Conservation (phyloP, 1,140 invertebrate genomes). For the Drosophila kurseongensis region DNA sequence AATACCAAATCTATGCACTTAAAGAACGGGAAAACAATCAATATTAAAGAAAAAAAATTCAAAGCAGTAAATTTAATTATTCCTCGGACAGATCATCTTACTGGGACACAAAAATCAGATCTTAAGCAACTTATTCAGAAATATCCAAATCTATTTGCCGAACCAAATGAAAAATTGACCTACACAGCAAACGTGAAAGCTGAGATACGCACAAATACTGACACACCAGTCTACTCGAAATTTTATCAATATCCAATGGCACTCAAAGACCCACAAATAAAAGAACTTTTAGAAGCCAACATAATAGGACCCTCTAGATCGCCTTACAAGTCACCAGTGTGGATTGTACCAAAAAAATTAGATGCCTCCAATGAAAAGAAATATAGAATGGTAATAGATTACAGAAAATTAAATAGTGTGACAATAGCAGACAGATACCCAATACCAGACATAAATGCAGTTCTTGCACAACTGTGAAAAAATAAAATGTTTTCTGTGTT, state of each 20-base stretch:
- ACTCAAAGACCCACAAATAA: constrained; percentile 41
- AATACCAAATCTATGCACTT: neutral
- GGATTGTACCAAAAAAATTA: neutral
- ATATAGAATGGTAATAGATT: no score
- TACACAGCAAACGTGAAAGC: constrained; percentile 33
- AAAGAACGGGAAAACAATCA: constrained; percentile 1
- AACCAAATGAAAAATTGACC: no score
- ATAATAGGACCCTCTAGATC: constrained; percentile 26
- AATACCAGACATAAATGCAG: no score
- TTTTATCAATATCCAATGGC: no score
- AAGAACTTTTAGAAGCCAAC: constrained; percentile 35
- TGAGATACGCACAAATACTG: constrained; percentile 37
- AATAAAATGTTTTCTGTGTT: no score
- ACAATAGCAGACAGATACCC: no score
- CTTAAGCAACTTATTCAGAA: constrained; percentile 8
- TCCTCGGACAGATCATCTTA: constrained; percentile 10
- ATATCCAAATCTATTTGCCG: constrained; percentile 1
- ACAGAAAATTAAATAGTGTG: no score
- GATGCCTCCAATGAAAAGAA: neutral
- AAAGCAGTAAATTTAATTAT: constrained; percentile 39
- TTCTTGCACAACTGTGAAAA: no score
- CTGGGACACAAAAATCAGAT: constrained; percentile 8
- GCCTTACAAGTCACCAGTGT: constrained; percentile 1
- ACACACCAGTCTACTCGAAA: constrained; percentile 41
- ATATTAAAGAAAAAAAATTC: constrained; percentile 30